Evolutionary conservation across 2,888 invertebrate genomes (phyloP).

Genomic region (Aethes cnicana): DNA sequence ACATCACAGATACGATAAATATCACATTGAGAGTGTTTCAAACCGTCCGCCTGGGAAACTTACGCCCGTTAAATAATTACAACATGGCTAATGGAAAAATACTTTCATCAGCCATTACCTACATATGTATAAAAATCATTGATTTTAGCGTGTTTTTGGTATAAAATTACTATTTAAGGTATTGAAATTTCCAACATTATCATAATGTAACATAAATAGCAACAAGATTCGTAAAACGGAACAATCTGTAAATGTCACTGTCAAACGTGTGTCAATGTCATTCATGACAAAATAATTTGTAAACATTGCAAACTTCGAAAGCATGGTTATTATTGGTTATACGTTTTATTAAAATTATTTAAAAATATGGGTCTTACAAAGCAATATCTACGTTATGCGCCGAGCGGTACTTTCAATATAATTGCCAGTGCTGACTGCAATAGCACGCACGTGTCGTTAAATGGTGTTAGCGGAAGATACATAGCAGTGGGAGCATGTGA

Average conservation of each 20-base stretch:
- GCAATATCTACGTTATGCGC: constrained; percentile 94
- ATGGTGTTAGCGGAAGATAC: constrained; percentile 90
- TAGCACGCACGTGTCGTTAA: constrained; percentile 88
- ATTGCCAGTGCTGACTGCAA: constrained; percentile 92
- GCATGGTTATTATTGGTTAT: constrained; percentile 25
- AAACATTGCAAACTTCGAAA: constrained; percentile 21
- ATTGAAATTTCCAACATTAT: too few relatives aligned
- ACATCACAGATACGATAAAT: constrained; percentile 18
- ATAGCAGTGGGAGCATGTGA: constrained; percentile 96
- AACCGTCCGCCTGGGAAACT: too few relatives aligned
- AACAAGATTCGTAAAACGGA: background rate
- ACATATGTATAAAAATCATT: too few relatives aligned
- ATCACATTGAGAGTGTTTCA: too few relatives aligned
- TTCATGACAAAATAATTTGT: constrained; percentile 28
- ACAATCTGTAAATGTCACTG: background rate
- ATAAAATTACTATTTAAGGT: too few relatives aligned
- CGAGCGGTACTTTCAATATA: constrained; percentile 93
- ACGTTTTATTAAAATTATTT: constrained; percentile 3
- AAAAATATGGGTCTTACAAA: constrained; percentile 92
- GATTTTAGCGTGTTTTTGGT: too few relatives aligned
- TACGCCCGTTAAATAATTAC: background rate
- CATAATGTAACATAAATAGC: too few relatives aligned
- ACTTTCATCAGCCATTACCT: too few relatives aligned
- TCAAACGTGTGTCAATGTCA: constrained; percentile 7
- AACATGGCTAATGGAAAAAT: too few relatives aligned